Evolutionary conservation across 2,113 vertebrate genomes (phyloP), one percentile per base, ranked within the genome.

Genomic region (Oreochromis niloticus): DNA sequence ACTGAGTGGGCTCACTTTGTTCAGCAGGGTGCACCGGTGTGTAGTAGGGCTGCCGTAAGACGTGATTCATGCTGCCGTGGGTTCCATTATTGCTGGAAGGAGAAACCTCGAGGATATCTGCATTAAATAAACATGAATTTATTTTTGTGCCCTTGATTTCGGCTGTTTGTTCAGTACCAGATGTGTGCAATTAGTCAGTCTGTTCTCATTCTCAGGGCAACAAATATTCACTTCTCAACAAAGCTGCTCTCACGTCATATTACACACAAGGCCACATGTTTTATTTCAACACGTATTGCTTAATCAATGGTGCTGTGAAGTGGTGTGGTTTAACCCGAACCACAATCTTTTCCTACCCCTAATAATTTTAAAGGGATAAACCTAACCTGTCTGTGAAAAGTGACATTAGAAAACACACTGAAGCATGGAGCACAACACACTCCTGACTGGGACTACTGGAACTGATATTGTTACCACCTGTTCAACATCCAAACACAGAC

Each of bases 31-130:
- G 59, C 3, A 11, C 12, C 0, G 97, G 96, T 1, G 1, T 73
- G 83, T 90, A 87, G 43, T 22, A 16, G 3, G 97, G 95, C 8
- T 9, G 22, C 36, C 90, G 92, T 73, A 97, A 93, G 2, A 96
- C 9, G 83, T 97, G 97, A 87, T 97, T 97, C 89, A 97, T 68
- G 10, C 97, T 97, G 14, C 97, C 97, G 16, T 97, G 97, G 7
- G 94, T 97, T 4, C 97, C 97, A 17, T 97, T 97, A 91, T 97
- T 97, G 6, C 88, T 89, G 6, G 79, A 19, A 1, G 96, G 96
- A 4, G 52, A 46, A 27, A 97, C 93, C 85, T 95, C 81, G 46
- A 97, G 88, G 22, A 97, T 27, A 34, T 97, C 97, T 97, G 87
- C 3, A 16, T 4, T 73, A 17, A 7, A 10, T 8, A 57, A 39